These are phyloP conservation scores for Enteromius argenteus DNA, from an alignment of 2,797 vertebrate species.

Conservation along the genomic window DNA sequence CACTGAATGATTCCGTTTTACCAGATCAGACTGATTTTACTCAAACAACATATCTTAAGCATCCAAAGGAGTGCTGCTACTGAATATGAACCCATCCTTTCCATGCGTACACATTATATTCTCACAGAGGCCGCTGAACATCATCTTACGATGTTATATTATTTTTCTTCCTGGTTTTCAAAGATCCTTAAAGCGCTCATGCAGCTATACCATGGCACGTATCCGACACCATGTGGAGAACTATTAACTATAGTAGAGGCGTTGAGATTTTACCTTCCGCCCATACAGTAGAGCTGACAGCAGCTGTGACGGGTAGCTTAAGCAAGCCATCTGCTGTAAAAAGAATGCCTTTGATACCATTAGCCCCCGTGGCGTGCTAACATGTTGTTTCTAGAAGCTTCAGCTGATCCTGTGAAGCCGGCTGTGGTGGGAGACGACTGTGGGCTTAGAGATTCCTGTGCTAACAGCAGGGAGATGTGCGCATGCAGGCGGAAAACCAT, in stretches of 20 bases:
- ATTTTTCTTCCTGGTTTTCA: conserved; percentile 11
- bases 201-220: neutral
- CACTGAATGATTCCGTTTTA: neutral
- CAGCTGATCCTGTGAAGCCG: conserved; percentile 65
- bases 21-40: neutral
- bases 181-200: conserved; percentile 10
- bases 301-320: conserved; percentile 73
- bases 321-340: conserved; percentile 73
- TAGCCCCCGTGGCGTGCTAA: conserved; percentile 60
- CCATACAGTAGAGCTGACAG: conserved; percentile 59
- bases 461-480: conserved; percentile 60
- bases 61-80: neutral
- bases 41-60: neutral
- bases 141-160: conserved; percentile 11
- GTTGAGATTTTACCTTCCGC: conserved; percentile 30
- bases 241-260: conserved; percentile 28
- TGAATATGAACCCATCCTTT: neutral
- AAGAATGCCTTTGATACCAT: conserved; percentile 79
- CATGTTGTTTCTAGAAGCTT: conserved; percentile 64
- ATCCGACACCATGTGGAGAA: conserved; percentile 1
- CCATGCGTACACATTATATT: neutral
- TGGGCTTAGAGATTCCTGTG: conserved; percentile 67
- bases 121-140: neutral
- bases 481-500: conserved; percentile 54
- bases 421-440: conserved; percentile 62